Base-by-base conservation (phyloP, 2,888 invertebrate genomes). In the Ferdinandea cuprea region DNA sequence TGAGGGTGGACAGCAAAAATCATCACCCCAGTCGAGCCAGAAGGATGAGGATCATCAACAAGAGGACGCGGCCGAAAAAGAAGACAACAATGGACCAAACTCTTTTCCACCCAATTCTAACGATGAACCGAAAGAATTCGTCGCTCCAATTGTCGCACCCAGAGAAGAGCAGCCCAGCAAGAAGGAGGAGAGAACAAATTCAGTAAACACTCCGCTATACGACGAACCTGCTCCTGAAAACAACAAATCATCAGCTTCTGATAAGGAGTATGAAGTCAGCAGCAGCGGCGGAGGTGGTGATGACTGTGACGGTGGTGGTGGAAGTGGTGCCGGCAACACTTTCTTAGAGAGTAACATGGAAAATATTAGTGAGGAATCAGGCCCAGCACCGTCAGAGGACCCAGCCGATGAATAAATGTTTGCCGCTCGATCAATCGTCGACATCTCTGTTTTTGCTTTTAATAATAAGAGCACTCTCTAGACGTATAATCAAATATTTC, bases 1-100 rank as follows among this genome's bases (percentile, higher is more conserved):
- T 44, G 87, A 87, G 15, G 79, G 37, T 19, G 59, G 59, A 78
- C 85, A 86, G 28, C 61, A 17, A 11, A 66, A 19, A 59, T 44
- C 30, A 40, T 28, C 21, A 1, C 37, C 54, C 19, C 50, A 21
- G 2, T 48, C 11, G n/a, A 50, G 61, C n/a, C 65, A 56, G 11
- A 8, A 19, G 44, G 61, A 19, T 58, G 63, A 52, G 50, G 44
- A 44, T 15, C 15, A 13, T 5, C 37, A 21, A 42, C 59, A 54
- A 4, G 50, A 72, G 35, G 8, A 9, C 11, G 3, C 8, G 8
- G 5, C 9, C 3, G 44, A 9, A 3, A 21, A 17, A 7, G 44
- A 44, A 1, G 65, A 78, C 6, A 61, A 44, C 54, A 80, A 40
- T 37, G 15, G 19, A n/a, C 30, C 19, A 46, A 37, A 15, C 19